Base-by-base conservation (phyloP, 2,888 invertebrate genomes). In the Bombylius discolor region DNA sequence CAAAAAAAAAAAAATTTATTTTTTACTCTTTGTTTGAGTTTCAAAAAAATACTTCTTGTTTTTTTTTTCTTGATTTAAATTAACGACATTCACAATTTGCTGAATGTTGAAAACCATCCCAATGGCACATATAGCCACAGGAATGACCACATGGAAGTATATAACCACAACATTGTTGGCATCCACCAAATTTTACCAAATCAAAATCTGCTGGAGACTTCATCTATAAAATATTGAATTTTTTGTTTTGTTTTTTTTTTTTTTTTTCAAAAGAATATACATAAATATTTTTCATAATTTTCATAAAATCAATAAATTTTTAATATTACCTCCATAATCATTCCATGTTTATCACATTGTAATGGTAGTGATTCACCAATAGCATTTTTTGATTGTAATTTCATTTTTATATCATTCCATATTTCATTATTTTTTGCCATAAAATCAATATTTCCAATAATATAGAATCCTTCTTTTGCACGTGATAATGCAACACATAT, bases 401-500 rank as follows among this genome's bases (percentile, higher is more conserved):
- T 73, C 5, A 62, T 56, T 51, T 70, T 70, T 14, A 81, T 74
- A 56, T 73, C 67, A 6, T 68, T 66, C 86, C 86, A 86, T 51
- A 79, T 72, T 6, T 62, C 51, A 62, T 79, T 81, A 2, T 78
- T 76, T 0, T 74, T 65, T 59, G 76, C 71, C 0, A 86, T 67
- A 11, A 79, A 71, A 1, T 74, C 66, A 78, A 85, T 82, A 64
- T 89, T 88, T 4, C 89, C 90, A 63, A 85, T 80, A 6, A 87
- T 80, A 67, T 83, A 89, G 50, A 90, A 77, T 11, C 78, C 85
- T 65, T 77, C 76, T 66, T 79, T 79, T 0, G 85, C 90, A 62
- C 90, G 76, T 0, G 89, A 89, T 50, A 90, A 70, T 1, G 87
- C 85, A 1, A 89, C 89, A 66, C 88, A 87, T 47, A 88, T 81